Conservation (phyloP, 2,113 vertebrate species). For the Noturus placidus region DNA sequence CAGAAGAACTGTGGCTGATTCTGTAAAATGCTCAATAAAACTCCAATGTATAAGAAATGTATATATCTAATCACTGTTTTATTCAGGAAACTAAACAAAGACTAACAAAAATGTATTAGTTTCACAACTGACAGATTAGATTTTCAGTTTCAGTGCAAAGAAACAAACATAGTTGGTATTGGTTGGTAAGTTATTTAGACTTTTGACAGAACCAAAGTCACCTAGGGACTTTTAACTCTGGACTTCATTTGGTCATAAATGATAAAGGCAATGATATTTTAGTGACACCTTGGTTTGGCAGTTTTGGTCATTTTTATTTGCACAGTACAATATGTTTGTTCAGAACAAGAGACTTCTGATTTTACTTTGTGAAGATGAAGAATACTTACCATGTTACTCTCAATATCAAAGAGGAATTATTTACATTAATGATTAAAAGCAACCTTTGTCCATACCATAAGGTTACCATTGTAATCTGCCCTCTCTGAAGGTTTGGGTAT, state of each 20-base stretch:
- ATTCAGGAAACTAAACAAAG: not conserved
- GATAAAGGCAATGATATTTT: not conserved
- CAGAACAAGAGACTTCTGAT: not conserved
- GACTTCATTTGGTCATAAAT: conserved; percentile 18
- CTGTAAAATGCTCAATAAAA: too few relatives aligned
- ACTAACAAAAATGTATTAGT: not conserved
- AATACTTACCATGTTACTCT: not conserved
- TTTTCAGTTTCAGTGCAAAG: not conserved
- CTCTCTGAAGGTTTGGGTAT: not conserved
- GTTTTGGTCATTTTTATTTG: conserved; percentile 10
- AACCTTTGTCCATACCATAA: not conserved
- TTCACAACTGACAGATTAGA: not conserved
- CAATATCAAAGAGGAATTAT: not conserved
- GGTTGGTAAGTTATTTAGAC: too few relatives aligned
- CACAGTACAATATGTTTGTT: conserved; percentile 15
- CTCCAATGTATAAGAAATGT: too few relatives aligned
- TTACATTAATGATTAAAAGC: not conserved
- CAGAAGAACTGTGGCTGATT: too few relatives aligned
- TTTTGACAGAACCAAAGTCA: conserved; percentile 18
- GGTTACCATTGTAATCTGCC: not conserved
- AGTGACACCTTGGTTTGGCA: conserved; percentile 9
- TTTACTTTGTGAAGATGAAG: not conserved
- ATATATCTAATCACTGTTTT: not conserved
- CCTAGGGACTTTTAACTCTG: conserved; percentile 35
- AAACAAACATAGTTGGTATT: not conserved